Percentiles rank a stretch among this genome's conserved stretches.
Evolutionary conservation across 1,140 invertebrate species (phyloP).

Genomic region (Bombyx mori): ASM3026992v2 NC_085116.1:9193501-9194000

Average conservation of each 20-base stretch:
- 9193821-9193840: too few relatives aligned
- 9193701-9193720: not conserved
- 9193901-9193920: too few relatives aligned
- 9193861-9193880: too few relatives aligned
- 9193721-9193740: not conserved
- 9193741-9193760: not conserved
- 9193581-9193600: constrained; percentile 24
- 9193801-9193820: constrained; percentile 24
- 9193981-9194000: too few relatives aligned
- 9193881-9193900: too few relatives aligned
- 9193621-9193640: not conserved
- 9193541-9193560: constrained; percentile 46
- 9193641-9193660: too few relatives aligned
- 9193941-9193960: too few relatives aligned
- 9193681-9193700: not conserved
- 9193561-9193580: constrained; percentile 34
- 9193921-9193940: too few relatives aligned
- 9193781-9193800: constrained; percentile 36
- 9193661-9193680: too few relatives aligned
- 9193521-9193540: constrained; percentile 57
- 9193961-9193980: too few relatives aligned
- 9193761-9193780: constrained; percentile 46
- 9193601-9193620: not conserved
- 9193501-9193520: constrained; percentile 47
- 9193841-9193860: too few relatives aligned